phyloP scores from a whole-genome alignment of 2,113 vertebrate species.

The Megalops atlanticus region DNA sequence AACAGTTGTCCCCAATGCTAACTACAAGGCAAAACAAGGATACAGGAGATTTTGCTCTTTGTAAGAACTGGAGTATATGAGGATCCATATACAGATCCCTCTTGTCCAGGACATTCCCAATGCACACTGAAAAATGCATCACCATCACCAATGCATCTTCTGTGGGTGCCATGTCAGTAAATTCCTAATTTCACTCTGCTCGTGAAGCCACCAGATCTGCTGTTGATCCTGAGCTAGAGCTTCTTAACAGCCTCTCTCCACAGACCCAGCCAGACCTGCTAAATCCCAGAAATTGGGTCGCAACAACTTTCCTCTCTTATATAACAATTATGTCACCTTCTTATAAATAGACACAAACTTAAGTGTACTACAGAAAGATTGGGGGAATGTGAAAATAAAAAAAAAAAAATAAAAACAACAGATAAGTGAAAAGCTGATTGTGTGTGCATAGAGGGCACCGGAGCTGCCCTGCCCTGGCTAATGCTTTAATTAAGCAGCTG shows the following conservation, averaged over 20 bases:
- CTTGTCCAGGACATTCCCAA: too few relatives aligned
- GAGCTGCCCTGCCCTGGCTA: background rate
- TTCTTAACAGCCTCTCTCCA: background rate
- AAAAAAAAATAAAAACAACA: too few relatives aligned
- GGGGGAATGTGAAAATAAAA: background rate
- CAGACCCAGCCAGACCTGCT: background rate
- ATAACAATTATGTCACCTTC: slow-evolving; percentile 37
- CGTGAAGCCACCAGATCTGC: background rate
- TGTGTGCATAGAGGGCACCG: background rate
- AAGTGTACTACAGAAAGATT: slow-evolving; percentile 31
- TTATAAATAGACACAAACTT: slow-evolving; percentile 35
- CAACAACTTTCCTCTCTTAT: slow-evolving; percentile 21
- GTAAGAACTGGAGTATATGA: background rate
- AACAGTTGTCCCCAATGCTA: background rate
- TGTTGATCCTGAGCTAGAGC: background rate
- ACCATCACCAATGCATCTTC: too few relatives aligned
- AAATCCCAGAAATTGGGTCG: slow-evolving; percentile 24
- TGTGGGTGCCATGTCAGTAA: background rate
- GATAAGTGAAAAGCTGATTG: background rate
- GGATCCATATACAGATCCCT: too few relatives aligned
- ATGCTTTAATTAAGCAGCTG: slow-evolving; percentile 26
- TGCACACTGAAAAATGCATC: too few relatives aligned
- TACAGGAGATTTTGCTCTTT: background rate
- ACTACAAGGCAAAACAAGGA: background rate
- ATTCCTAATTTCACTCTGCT: background rate